A percentile compares a stretch with the other conserved stretches of the same genome.
These are phyloP conservation scores for Zhuqinia jingwanae DNA, from an alignment of 2,888 invertebrate genomes.

Conservation along the genomic window DNA sequence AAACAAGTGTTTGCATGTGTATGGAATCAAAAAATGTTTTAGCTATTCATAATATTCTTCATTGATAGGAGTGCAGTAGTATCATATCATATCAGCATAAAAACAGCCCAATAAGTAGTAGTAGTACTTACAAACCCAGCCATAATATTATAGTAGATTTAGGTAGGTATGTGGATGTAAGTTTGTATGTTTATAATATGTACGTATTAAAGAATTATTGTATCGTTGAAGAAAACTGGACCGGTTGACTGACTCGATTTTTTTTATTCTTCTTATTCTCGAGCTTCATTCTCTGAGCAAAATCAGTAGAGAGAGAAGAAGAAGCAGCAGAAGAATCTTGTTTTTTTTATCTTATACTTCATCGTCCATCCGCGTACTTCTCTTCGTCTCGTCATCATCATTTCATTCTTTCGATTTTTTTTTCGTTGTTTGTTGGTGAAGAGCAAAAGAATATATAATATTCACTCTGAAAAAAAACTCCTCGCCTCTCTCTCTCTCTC, in stretches of 20 bases:
- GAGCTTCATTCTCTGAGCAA: not conserved
- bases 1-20: no score
- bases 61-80: conserved; percentile 48
- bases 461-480: conserved; percentile 50
- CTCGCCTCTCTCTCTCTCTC: conserved; percentile 67
- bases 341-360: conserved; percentile 9
- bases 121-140: no score
- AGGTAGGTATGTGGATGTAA: no score
- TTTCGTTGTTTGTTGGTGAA: conserved; percentile 19
- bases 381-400: conserved; percentile 37
- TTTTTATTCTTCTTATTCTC: not conserved
- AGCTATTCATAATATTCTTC: conserved; percentile 13
- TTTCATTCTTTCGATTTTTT: no score
- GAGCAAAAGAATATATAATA: not conserved
- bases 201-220: conserved; percentile 9
- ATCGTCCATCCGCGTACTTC: conserved; percentile 35
- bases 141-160: no score
- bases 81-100: not conserved
- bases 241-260: conserved; percentile 57
- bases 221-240: conserved; percentile 50
- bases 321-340: conserved; percentile 27
- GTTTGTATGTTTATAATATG: no score
- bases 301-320: not conserved
- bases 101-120: no score
- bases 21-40: conserved; percentile 18